Base-by-base conservation (phyloP, 2,888 invertebrate species). In the Halictus quadricinctus region DNA sequence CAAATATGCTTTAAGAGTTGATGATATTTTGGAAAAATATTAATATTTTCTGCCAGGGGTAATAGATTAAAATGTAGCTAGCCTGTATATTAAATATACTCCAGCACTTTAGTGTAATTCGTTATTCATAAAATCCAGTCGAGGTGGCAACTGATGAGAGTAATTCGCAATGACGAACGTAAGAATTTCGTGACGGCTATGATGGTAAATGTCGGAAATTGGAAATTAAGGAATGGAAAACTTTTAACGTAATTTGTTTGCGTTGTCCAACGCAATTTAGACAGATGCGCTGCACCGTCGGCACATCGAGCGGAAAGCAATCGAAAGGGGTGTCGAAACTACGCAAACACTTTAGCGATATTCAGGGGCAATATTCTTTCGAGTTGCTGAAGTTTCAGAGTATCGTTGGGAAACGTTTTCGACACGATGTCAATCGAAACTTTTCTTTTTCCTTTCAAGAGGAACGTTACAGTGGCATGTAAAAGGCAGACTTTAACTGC, bases 141-240 rank as follows among this genome's bases (percentile, higher is more conserved):
- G 15, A 48, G 15, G 48, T 3, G 58, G 10, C n/a, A n/a, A 58
- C 3, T 0, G n/a, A n/a, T 21, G 75, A 48, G 36, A 36, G 36
- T 13, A 54, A 21, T 21, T 8, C 36, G 36, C 36, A 36, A 36
- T 36, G 54, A 8, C n/a, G 75, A 48, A n/a, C 58, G 29, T 43
- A 73, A 79, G 66, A 79, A 76, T 29, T 10, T n/a, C 21, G 15
- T 54, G 25, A 66, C 64, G 70, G 36, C 60, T 43, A 13, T 50
- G 48, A 54, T 48, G 54, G 1, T 79, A 82, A 76, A 79, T 76
- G 66, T 48, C 41, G 13, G n/a, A 66, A 54, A 79, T 81, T 72
- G 70, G 76, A 79, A 73, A 79, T 79, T 83, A 69, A 76, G 58
- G 46, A 43, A 50, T 50, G 73, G 29, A 74, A 36, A 79, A 83